A percentile compares a stretch with the other conserved stretches of the same genome.
These are phyloP conservation scores for Drosophila mimica DNA, from an alignment of 2,888 invertebrate genomes.

Conservation along the genomic window DNA sequence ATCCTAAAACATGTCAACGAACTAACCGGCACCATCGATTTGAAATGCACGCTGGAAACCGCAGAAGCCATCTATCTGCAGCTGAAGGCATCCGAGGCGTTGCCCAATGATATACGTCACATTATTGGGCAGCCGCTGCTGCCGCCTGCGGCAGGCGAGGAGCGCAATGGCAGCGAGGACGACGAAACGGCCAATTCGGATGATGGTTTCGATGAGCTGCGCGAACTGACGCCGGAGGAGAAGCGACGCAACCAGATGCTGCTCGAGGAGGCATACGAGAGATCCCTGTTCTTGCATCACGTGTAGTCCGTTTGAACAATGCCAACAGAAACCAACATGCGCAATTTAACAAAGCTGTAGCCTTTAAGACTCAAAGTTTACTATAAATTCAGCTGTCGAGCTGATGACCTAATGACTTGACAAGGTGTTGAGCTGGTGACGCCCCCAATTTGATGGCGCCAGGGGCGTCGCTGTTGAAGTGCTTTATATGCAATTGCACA, in stretches of 20 bases:
- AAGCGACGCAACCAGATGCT: conserved; percentile 82
- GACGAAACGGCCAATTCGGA: conserved; percentile 82
- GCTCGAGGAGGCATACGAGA: conserved; percentile 84
- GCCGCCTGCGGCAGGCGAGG: conserved; percentile 44
- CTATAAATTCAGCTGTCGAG: conserved; percentile 44
- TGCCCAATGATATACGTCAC: conserved; percentile 90
- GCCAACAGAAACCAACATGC: conserved; percentile 53
- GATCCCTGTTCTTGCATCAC: conserved; percentile 82
- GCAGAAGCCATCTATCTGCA: conserved; percentile 98
- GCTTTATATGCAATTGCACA: conserved; percentile 74
- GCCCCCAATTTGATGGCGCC: conserved; percentile 2
- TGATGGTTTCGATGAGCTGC: conserved; percentile 83
- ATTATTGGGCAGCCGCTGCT: conserved; percentile 88
- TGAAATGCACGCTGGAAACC: conserved; percentile 91
- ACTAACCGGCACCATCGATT: conserved; percentile 93
- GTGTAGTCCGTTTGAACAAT: conserved; percentile 55
- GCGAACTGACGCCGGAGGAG: conserved; percentile 80
- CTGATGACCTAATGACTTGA: neutral
- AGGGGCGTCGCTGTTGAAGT: conserved; percentile 48
- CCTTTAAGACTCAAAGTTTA: conserved; percentile 75
- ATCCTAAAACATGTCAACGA: conserved; percentile 99
- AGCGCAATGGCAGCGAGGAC: conserved; percentile 38
- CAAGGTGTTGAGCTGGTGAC: conserved; percentile 32
- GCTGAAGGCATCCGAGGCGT: conserved; percentile 89
- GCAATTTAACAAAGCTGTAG: conserved; percentile 65